These are phyloP conservation scores for Litoditis marina DNA, from an alignment of 2,888 invertebrate species.

Conservation along the genomic window DNA sequence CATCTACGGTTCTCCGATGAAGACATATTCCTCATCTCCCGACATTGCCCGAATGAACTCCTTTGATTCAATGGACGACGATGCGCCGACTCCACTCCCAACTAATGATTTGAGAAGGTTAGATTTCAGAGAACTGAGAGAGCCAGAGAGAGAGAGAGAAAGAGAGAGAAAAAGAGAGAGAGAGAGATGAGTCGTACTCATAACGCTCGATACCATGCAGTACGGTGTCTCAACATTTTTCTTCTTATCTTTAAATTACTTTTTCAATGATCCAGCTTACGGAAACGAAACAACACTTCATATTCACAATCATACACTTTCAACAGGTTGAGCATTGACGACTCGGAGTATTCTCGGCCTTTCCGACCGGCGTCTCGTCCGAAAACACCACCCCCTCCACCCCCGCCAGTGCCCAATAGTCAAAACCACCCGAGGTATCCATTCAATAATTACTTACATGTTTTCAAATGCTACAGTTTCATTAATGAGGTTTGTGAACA, in stretches of 20 bases:
- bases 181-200: no score
- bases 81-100: conserved; percentile 23
- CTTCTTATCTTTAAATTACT: no score
- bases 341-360: conserved; percentile 48
- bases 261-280: no score
- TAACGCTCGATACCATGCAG: no score
- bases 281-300: not conserved
- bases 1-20: conserved; percentile 32
- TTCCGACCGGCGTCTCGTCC: conserved; percentile 46
- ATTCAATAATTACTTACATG: not conserved
- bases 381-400: conserved; percentile 65
- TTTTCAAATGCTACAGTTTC: not conserved
- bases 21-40: conserved; percentile 29
- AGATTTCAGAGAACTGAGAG: no score
- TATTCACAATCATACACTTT: conserved; percentile 1
- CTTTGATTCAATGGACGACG: conserved; percentile 42
- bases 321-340: conserved; percentile 11
- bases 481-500: no score
- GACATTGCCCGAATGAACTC: conserved; percentile 34
- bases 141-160: no score
- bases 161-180: no score
- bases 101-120: conserved; percentile 16
- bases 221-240: no score
- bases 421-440: not conserved
- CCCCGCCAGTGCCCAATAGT: conserved; percentile 23